A percentile compares a stretch with the other conserved stretches of the same genome.
phyloP scores from a whole-genome alignment of 2,113 vertebrate genomes.

The Oceanodroma tethys region DNA sequence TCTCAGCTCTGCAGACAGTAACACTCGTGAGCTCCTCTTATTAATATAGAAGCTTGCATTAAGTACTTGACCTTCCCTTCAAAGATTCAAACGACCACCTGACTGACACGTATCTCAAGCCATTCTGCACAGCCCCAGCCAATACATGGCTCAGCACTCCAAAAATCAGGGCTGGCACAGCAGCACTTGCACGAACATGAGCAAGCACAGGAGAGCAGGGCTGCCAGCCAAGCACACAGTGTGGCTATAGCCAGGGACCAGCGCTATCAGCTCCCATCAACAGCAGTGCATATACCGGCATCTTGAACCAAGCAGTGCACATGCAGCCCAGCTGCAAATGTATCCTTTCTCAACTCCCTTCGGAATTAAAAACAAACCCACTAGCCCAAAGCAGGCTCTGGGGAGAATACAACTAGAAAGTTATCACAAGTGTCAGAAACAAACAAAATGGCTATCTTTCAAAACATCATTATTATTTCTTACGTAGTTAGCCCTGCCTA shows the following conservation, averaged over 20 bases:
- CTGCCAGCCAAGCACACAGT: background rate
- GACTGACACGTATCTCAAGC: background rate
- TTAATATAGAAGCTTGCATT: background rate
- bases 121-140: background rate
- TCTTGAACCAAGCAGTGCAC: background rate
- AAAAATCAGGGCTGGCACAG: background rate
- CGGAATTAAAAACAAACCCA: background rate
- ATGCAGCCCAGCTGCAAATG: background rate
- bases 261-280: rapidly evolving
- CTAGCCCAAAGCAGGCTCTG: background rate
- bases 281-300: background rate
- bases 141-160: background rate
- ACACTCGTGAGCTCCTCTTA: background rate
- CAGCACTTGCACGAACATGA: background rate
- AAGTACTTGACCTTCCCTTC: background rate
- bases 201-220: background rate
- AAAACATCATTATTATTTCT: background rate
- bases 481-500: background rate
- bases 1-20: background rate
- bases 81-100: background rate
- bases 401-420: background rate
- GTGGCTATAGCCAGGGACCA: background rate
- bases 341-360: background rate
- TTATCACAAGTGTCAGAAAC: background rate
- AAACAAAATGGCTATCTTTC: background rate